Percentiles rank a stretch among this genome's conserved stretches.
These are phyloP conservation scores for Morinoia aosen DNA, from an alignment of 2,888 invertebrate genomes.

Conservation along the genomic window DNA sequence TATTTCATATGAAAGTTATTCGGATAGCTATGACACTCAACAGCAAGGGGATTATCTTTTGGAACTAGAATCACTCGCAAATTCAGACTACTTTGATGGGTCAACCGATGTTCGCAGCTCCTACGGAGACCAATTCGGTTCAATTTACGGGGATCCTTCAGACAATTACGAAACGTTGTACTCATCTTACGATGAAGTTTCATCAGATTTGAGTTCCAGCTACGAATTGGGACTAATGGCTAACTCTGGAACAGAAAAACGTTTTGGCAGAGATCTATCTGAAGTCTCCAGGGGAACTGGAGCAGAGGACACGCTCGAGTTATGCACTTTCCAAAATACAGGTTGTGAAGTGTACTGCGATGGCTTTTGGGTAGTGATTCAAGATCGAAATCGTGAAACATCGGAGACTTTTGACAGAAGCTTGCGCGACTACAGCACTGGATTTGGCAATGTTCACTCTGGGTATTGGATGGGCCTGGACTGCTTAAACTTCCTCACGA, in stretches of 20 bases:
- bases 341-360: slow-evolving; percentile 34
- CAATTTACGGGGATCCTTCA: not conserved
- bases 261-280: not conserved
- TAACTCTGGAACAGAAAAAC: not conserved
- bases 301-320: not conserved
- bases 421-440: not conserved
- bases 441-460: not conserved
- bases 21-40: not conserved
- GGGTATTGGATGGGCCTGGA: slow-evolving; percentile 41
- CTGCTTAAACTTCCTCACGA: not conserved
- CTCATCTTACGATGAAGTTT: not conserved
- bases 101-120: not conserved
- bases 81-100: not conserved
- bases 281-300: not conserved
- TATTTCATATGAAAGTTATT: not conserved
- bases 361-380: slow-evolving; percentile 27
- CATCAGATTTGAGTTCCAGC: not conserved
- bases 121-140: not conserved
- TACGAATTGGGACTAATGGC: not conserved
- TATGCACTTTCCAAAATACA: not conserved
- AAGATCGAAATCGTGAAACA: not conserved
- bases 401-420: not conserved
- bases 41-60: not conserved
- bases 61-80: not conserved
- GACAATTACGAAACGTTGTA: not conserved